Conservation (phyloP, 2,797 vertebrate species). For the Clarias laeviceps region DNA sequence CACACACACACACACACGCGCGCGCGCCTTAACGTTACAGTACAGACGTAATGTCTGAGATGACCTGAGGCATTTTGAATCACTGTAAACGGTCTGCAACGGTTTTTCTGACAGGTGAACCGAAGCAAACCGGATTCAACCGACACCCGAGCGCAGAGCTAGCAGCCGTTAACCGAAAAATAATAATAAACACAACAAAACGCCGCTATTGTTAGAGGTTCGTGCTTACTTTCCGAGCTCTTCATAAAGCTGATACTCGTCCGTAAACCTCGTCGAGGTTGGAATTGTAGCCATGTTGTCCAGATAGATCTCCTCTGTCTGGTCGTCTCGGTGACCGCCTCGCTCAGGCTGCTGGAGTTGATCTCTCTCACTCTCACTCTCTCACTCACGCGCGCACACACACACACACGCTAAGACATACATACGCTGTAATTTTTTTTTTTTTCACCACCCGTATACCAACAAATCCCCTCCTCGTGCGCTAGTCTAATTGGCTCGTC, state of each 20-base stretch:
- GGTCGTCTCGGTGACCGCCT: constrained; percentile 69
- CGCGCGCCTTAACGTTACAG: no score
- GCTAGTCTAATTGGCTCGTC: not conserved
- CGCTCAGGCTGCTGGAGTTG: constrained; percentile 72
- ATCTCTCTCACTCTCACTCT: constrained; percentile 15
- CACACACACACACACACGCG: no score
- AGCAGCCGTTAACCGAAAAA: not conserved
- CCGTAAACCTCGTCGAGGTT: constrained; percentile 93
- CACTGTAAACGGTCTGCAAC: no score
- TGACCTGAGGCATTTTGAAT: no score
- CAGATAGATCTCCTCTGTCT: constrained; percentile 69
- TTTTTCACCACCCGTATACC: not conserved
- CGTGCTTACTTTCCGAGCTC: constrained; percentile 95
- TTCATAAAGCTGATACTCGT: constrained; percentile 96
- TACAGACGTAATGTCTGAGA: no score
- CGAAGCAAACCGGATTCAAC: not conserved
- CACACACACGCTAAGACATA: not conserved
- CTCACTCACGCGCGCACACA: not conserved
- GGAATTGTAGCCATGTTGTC: constrained; percentile 90
- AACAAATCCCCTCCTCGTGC: constrained; percentile 5
- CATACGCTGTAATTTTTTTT: not conserved
- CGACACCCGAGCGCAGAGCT: not conserved
- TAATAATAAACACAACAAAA: not conserved
- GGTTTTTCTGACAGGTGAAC: constrained; percentile 14
- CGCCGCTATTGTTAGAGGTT: constrained; percentile 33